These are phyloP conservation scores for Euplexia lucipara DNA, from an alignment of 2,888 invertebrate species.

Conservation along the genomic window DNA sequence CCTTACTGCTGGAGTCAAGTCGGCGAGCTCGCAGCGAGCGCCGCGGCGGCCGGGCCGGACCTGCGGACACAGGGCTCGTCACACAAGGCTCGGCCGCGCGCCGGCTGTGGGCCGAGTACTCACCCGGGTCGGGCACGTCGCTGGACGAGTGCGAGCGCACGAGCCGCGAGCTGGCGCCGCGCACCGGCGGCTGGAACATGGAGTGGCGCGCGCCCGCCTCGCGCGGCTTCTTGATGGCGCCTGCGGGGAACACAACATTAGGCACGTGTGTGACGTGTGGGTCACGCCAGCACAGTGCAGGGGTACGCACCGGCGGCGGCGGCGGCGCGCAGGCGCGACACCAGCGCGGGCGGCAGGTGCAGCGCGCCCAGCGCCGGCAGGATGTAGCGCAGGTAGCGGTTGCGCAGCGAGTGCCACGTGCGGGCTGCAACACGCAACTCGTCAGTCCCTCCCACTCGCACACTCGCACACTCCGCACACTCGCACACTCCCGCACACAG, in stretches of 20 bases:
- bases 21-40: slow-evolving; percentile 12
- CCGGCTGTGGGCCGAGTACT: background rate
- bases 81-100: too few species aligned
- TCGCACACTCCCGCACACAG: too few species aligned
- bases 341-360: slow-evolving; percentile 69
- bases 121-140: too few species aligned
- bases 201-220: slow-evolving; percentile 55
- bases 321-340: slow-evolving; percentile 70
- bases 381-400: slow-evolving; percentile 85
- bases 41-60: slow-evolving; percentile 16
- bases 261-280: too few species aligned
- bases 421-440: slow-evolving; percentile 70
- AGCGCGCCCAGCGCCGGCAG: slow-evolving; percentile 78
- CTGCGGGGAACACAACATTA: background rate
- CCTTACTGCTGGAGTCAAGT: background rate
- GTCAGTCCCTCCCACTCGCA: background rate
- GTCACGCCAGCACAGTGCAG: too few species aligned
- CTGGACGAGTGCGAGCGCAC: background rate
- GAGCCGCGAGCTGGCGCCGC: slow-evolving; percentile 20
- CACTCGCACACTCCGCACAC: too few species aligned
- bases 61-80: too few species aligned
- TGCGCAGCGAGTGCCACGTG: slow-evolving; percentile 87
- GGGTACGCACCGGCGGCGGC: slow-evolving; percentile 66
- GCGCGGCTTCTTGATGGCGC: slow-evolving; percentile 21
- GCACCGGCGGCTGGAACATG: slow-evolving; percentile 40